A percentile compares a stretch with the other conserved stretches of the same genome.
These are phyloP conservation scores for Andrena haemorrhoa DNA, from an alignment of 2,888 invertebrate genomes.

Conservation along the genomic window DNA sequence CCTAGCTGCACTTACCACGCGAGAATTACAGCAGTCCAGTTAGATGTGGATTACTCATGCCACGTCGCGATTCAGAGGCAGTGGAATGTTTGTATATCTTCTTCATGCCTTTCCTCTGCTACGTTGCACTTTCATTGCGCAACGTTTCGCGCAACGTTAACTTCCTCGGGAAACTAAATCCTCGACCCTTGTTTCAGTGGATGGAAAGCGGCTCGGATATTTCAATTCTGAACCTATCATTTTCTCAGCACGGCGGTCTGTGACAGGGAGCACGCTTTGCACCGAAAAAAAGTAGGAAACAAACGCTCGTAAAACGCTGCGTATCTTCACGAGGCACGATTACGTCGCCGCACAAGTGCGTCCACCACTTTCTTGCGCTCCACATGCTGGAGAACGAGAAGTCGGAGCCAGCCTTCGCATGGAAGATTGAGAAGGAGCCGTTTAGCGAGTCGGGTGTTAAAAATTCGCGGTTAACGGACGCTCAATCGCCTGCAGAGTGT, in stretches of 20 bases:
- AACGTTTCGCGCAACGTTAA: background rate
- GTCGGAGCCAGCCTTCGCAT: no score
- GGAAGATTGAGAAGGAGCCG: no score
- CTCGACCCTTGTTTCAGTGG: background rate
- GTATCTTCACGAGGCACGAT: conserved; percentile 25
- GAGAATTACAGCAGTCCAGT: conserved; percentile 1
- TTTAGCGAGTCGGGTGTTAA: background rate
- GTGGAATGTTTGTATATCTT: background rate
- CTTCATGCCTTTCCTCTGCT: background rate
- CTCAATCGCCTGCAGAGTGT: background rate
- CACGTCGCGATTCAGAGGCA: background rate
- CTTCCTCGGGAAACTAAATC: background rate
- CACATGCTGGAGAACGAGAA: no score
- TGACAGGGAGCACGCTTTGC: no score
- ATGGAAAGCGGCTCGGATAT: background rate
- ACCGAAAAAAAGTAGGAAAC: conserved; percentile 3
- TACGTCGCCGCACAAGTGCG: conserved; percentile 14
- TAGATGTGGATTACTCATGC: background rate
- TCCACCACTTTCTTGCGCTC: background rate
- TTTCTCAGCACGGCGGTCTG: no score
- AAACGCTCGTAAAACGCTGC: conserved; percentile 43
- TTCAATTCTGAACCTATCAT: background rate
- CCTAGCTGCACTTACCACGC: background rate
- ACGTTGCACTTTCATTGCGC: background rate
- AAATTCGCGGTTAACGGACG: conserved; percentile 17